Evolutionary conservation across 2,113 vertebrate species (phyloP).

Genomic region (Sphyrna mokarran): DNA sequence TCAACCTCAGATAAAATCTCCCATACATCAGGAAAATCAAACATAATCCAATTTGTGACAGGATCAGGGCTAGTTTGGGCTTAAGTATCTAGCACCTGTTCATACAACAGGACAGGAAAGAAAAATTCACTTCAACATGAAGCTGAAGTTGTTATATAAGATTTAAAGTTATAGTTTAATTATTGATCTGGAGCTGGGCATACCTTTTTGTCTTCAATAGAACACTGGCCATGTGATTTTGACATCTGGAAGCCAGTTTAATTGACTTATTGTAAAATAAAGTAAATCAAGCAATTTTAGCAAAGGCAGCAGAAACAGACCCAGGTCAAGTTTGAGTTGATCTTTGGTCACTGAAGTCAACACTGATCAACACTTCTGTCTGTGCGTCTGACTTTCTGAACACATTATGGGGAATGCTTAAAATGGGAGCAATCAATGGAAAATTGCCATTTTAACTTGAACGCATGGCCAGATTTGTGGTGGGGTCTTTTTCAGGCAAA

Average conservation of each 20-base stretch:
- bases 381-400: not conserved
- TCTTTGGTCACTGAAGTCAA: not conserved
- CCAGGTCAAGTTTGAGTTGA: not conserved
- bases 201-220: not conserved
- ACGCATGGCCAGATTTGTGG: not conserved
- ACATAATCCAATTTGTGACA: not conserved
- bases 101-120: not conserved
- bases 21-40: not conserved
- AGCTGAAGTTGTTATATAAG: not conserved
- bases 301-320: not conserved
- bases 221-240: not conserved
- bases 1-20: not conserved
- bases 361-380: not conserved
- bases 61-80: not conserved
- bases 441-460: not conserved
- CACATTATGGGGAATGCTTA: not conserved
- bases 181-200: not conserved
- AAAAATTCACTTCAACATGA: not conserved
- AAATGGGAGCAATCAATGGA: not conserved
- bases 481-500: not conserved
- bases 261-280: not conserved
- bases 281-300: not conserved
- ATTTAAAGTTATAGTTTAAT: not conserved
- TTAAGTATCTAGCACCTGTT: not conserved
- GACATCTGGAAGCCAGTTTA: not conserved